phyloP scores from a whole-genome alignment of 2,113 vertebrate species.

The Chionis minor region DNA sequence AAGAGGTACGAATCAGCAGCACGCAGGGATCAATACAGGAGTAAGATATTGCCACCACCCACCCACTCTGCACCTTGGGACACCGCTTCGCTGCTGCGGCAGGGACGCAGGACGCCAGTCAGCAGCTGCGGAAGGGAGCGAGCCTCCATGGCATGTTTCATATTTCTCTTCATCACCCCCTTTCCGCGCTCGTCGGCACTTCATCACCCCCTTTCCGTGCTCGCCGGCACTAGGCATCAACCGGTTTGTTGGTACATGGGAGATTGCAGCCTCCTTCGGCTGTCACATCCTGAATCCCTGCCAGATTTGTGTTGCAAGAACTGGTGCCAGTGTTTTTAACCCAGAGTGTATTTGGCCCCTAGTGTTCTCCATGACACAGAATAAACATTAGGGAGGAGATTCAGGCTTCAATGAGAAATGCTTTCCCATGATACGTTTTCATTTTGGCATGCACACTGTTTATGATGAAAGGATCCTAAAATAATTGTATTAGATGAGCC shows the following conservation, averaged over 20 bases:
- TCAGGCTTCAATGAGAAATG: constrained; percentile 64
- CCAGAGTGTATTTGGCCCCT: constrained; percentile 48
- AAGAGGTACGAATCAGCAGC: not conserved
- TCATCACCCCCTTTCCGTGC: not conserved
- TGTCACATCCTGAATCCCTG: constrained; percentile 3
- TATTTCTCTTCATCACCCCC: not conserved
- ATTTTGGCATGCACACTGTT: constrained; percentile 63
- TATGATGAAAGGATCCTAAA: constrained; percentile 71
- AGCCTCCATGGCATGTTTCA: not conserved
- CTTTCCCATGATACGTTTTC: constrained; percentile 69
- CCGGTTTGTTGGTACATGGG: not conserved
- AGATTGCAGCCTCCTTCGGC: constrained; percentile 26
- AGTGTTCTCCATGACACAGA: constrained; percentile 57
- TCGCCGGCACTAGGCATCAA: not conserved
- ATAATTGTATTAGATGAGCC: constrained; percentile 71
- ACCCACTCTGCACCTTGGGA: not conserved
- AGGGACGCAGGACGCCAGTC: not conserved
- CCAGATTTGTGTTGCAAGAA: constrained; percentile 47
- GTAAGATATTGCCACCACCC: not conserved
- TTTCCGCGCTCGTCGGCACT: not conserved
- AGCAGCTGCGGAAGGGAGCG: not conserved
- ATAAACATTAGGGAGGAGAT: constrained; percentile 64
- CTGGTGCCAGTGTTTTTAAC: constrained; percentile 55
- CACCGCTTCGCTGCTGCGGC: fast-evolving
- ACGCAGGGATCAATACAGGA: not conserved